Percentiles rank a stretch among this genome's conserved stretches.
Evolutionary conservation across 2,888 invertebrate genomes (phyloP).

Genomic region (Oxyteleia sp.): DNA sequence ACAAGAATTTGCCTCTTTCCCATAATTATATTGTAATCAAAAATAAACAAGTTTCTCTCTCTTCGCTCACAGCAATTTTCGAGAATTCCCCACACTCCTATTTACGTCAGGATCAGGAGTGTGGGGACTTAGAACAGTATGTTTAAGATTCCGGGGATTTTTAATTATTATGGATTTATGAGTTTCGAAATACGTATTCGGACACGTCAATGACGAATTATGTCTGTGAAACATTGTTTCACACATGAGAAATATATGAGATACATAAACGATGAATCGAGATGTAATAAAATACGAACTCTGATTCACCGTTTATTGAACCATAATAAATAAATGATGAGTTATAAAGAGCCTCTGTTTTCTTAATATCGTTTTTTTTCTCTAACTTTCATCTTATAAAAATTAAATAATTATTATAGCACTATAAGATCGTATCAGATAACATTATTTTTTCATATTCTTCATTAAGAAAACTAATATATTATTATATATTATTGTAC

Average conservation of each 20-base stretch:
- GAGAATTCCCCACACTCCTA: constrained; percentile 24
- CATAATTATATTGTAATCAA: no score
- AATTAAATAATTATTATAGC: no score
- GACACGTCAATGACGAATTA: constrained; percentile 18
- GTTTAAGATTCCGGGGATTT: constrained; percentile 22
- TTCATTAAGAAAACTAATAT: no score
- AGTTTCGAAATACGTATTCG: constrained; percentile 11
- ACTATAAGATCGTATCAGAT: no score
- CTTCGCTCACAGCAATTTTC: constrained; percentile 24
- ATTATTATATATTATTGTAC: no score
- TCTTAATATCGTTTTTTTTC: constrained; percentile 2
- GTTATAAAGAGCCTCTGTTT: constrained; percentile 27
- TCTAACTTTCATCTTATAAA: constrained; percentile 1
- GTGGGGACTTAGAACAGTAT: no score
- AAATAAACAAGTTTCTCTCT: no score
- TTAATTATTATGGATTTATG: constrained; percentile 28
- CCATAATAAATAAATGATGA: constrained; percentile 17
- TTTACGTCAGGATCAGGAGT: no score
- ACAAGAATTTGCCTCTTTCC: no score
- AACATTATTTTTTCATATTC: no score
- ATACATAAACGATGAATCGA: no score
- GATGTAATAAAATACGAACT: constrained; percentile 8
- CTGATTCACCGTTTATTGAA: constrained; percentile 32
- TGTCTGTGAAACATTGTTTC: constrained; percentile 8
- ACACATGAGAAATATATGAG: no score